These are phyloP conservation scores for Brienomyrus longianalis DNA, from an alignment of 2,113 vertebrate species.

Conservation along the genomic window DNA sequence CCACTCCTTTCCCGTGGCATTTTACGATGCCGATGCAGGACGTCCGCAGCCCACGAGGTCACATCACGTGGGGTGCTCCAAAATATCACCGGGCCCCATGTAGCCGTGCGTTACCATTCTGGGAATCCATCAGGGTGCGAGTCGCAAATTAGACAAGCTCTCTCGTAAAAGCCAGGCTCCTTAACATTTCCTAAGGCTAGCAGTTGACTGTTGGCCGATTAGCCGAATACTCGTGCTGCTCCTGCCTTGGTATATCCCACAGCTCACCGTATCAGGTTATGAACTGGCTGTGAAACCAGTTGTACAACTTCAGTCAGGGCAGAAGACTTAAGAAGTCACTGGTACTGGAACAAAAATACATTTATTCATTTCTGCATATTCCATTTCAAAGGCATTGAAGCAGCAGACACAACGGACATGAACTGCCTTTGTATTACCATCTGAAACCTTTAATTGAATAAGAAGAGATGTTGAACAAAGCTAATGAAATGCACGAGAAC, in stretches of 20 bases:
- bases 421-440: neutral
- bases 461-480: neutral
- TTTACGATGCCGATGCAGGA: constrained; percentile 41
- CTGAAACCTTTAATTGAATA: neutral
- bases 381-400: neutral
- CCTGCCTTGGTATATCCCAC: neutral
- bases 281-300: neutral
- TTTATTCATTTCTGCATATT: neutral
- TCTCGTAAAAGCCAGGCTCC: neutral
- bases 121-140: constrained; percentile 3
- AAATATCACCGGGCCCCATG: neutral
- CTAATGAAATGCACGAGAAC: neutral
- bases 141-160: neutral
- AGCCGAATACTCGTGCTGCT: neutral
- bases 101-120: neutral
- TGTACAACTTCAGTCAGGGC: neutral
- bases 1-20: constrained; percentile 47
- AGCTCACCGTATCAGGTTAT: neutral
- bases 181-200: neutral
- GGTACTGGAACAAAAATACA: neutral
- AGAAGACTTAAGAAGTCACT: neutral
- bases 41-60: constrained; percentile 3
- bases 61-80: neutral
- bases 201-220: neutral
- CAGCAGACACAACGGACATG: neutral